Conservation (phyloP, 2,113 vertebrate genomes). For the Ptychochromis oligacanthus region DNA sequence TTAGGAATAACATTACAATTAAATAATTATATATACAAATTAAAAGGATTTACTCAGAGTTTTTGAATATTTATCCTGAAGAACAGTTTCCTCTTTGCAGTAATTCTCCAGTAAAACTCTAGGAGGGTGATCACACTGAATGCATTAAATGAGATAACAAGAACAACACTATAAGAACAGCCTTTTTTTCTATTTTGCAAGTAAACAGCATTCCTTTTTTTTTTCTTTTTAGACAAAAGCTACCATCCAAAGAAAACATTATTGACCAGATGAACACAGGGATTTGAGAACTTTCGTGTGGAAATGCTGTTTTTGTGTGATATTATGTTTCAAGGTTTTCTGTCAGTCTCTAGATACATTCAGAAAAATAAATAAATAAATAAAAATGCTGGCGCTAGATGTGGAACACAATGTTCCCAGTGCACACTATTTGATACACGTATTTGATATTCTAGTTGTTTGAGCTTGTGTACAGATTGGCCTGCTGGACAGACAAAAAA, state of each 20-base stretch:
- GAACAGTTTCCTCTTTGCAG: background rate
- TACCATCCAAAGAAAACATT: background rate
- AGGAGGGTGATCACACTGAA: conserved; percentile 3
- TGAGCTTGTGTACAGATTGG: conserved; percentile 41
- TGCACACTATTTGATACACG: conserved; percentile 1
- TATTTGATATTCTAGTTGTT: conserved; percentile 48
- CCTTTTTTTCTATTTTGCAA: background rate
- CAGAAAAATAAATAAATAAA: background rate
- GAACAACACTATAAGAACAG: background rate
- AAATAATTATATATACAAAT: background rate
- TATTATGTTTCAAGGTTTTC: conserved; percentile 36
- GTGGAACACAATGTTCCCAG: conserved; percentile 52
- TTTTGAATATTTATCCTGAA: background rate
- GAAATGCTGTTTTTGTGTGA: conserved; percentile 26
- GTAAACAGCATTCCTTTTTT: background rate
- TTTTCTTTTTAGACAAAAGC: background rate
- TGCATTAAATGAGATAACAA: background rate
- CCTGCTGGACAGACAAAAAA: conserved; percentile 39
- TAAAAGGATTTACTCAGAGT: background rate
- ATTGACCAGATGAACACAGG: conserved; percentile 11
- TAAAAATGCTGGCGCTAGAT: conserved; percentile 22
- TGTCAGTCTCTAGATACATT: conserved; percentile 28
- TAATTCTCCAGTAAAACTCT: no score
- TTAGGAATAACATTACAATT: background rate
- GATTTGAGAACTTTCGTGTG: background rate